These are phyloP conservation scores for Hoplostethus atlanticus DNA, from an alignment of 2,797 vertebrate species.

Conservation along the genomic window DNA sequence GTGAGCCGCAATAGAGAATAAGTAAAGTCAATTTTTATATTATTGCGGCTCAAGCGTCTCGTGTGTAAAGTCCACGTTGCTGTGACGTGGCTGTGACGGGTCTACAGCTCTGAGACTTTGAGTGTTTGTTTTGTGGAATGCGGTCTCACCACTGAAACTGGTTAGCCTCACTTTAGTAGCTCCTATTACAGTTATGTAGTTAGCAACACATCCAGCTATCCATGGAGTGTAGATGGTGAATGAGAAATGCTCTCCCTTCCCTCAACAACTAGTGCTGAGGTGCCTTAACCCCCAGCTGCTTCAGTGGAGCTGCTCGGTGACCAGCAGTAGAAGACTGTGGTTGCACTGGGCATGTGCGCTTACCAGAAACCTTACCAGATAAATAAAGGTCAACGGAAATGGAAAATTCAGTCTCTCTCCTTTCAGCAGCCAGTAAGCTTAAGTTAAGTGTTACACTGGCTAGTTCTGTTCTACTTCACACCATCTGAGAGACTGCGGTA, in stretches of 20 bases:
- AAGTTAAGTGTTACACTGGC: background rate
- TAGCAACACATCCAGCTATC: conserved; percentile 1
- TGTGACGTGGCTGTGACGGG: background rate
- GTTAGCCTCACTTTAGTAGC: too few species aligned
- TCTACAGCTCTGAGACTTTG: background rate
- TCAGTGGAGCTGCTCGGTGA: background rate
- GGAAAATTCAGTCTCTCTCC: too few species aligned
- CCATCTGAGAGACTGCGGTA: background rate
- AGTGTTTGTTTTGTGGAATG: background rate
- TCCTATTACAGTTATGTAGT: too few species aligned
- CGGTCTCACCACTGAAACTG: too few species aligned
- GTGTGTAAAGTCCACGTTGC: background rate
- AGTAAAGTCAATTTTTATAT: too few species aligned
- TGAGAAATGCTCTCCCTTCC: background rate
- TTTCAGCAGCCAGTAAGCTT: too few species aligned
- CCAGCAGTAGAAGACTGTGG: too few species aligned
- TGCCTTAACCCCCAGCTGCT: conserved; percentile 24
- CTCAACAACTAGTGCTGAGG: conserved; percentile 22
- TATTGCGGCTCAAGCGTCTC: too few species aligned
- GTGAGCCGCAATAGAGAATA: too few species aligned
- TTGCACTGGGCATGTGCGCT: too few species aligned
- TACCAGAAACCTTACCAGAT: background rate
- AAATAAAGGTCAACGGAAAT: too few species aligned
- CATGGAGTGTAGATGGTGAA: conserved; percentile 4
- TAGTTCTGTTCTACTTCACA: conserved; percentile 16